A percentile compares a stretch with the other conserved stretches of the same genome.
These are phyloP conservation scores for Morus bassanus DNA, from an alignment of 2,797 vertebrate genomes.

Conservation along the genomic window DNA sequence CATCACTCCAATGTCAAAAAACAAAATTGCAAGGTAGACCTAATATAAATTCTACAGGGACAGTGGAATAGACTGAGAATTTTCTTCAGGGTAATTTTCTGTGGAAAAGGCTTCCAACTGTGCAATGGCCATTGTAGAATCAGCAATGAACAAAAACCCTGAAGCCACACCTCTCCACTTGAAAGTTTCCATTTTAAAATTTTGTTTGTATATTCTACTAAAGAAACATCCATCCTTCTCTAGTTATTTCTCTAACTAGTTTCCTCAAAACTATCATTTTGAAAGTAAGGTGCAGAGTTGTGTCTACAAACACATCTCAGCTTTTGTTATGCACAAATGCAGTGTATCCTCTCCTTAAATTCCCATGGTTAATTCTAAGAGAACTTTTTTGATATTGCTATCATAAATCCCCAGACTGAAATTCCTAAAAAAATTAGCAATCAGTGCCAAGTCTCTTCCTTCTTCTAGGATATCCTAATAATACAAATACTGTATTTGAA, in stretches of 20 bases:
- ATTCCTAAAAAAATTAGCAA: background rate
- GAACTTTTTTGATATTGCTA: background rate
- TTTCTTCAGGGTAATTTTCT: conserved; percentile 44
- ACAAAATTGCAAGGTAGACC: background rate
- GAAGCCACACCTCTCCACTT: background rate
- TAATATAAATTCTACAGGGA: conserved; percentile 17
- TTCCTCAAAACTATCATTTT: background rate
- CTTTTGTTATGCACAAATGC: background rate
- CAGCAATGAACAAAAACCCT: background rate
- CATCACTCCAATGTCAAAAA: background rate
- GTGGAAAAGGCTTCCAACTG: background rate
- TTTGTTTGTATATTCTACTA: background rate
- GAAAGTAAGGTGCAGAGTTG: background rate
- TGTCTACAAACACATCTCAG: background rate
- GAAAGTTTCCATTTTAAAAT: conserved; percentile 2
- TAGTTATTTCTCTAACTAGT: background rate
- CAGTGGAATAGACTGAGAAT: background rate
- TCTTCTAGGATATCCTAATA: background rate
- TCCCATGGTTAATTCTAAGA: background rate
- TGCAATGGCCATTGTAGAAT: background rate
- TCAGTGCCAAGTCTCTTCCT: background rate
- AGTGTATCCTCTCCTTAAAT: background rate
- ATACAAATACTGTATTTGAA: background rate
- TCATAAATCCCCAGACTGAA: background rate
- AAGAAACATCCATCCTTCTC: background rate